Evolutionary conservation across 1,140 invertebrate genomes (phyloP), one percentile per base, ranked within the genome.

Genomic region (Dolichoris vasculosae): DNA sequence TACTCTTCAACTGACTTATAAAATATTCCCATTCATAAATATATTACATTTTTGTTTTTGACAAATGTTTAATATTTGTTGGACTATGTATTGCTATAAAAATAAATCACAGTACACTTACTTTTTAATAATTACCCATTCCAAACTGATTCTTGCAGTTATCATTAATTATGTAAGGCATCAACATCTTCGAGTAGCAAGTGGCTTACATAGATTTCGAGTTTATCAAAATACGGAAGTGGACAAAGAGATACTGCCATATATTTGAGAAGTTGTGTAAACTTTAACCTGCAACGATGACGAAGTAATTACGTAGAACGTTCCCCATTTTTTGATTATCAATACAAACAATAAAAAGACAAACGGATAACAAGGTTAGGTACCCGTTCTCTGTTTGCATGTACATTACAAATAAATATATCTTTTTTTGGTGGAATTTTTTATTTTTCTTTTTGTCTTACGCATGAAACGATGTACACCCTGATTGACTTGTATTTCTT

Each of bases 91-190:
- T 8, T 43, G 35, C 0, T 69, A 69, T 38, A 69, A 69, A 69
- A 69, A 69, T 69, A 43, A 75, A 46, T 4, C 40, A 6, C 9
- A 73, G 23, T 9, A 75, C 32, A 76, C 79, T 69, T 69, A 59
- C 76, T 59, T 43, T 32, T 73, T n/a, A 20, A 23, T 55, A 9
- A 82, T 73, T 40, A 82, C 26, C 4, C 30, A 13, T 69, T n/a
- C 43, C 46, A 55, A 35, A 73, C 48, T 82, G 46, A 55, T 46
- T 73, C 43, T 71, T 20, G 35, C 15, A 71, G 51, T 82, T 35
- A 79, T 64, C 40, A 13, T 71, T 32, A 73, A 82, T 82, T 82
- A 73, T 71, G 80, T 82, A 82, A 82, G 67, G 20, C 46, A 73
- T 71, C 23, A 46, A 80, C 78, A 80, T 78, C 46, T 32, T 79